A percentile compares a stretch with the other conserved stretches of the same genome.
Evolutionary conservation across 2,888 invertebrate genomes (phyloP).

Genomic region (Noctua comes): DNA sequence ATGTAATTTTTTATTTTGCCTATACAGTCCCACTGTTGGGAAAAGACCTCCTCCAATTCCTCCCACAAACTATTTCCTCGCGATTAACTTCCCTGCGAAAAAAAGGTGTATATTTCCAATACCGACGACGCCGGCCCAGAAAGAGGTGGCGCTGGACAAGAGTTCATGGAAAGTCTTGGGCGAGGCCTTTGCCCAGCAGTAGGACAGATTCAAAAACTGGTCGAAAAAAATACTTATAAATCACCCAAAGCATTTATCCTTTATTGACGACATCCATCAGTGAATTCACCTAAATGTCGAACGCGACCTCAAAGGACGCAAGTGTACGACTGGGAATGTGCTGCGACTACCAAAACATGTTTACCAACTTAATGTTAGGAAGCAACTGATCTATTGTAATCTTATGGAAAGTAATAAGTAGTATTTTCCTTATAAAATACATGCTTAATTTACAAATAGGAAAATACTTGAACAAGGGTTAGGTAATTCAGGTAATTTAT

Average conservation of each 20-base stretch:
- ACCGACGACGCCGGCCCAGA: background rate
- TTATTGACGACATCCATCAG: conserved; percentile 70
- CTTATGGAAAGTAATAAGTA: conserved; percentile 24
- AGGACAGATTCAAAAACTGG: conserved; percentile 13
- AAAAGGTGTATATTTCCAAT: background rate
- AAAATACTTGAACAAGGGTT: conserved; percentile 24
- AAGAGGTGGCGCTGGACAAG: background rate
- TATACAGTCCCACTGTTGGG: background rate
- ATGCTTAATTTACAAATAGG: conserved; percentile 5
- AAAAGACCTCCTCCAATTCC: background rate
- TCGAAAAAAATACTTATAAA: conserved; percentile 66
- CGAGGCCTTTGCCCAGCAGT: background rate
- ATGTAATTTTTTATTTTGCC: background rate
- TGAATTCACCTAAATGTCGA: conserved; percentile 79
- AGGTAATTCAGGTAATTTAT: background rate
- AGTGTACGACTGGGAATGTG: conserved; percentile 59
- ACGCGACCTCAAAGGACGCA: conserved; percentile 77
- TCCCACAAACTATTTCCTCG: background rate
- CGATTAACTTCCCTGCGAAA: background rate
- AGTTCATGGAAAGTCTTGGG: background rate
- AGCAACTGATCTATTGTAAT: conserved; percentile 24
- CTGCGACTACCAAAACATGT: conserved; percentile 76
- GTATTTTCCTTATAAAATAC: background rate
- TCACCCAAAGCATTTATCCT: conserved; percentile 67
- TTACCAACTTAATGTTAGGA: conserved; percentile 57